These are phyloP conservation scores for Choristoneura fumiferana DNA, from an alignment of 1,140 invertebrate genomes.

Conservation along the genomic window DNA sequence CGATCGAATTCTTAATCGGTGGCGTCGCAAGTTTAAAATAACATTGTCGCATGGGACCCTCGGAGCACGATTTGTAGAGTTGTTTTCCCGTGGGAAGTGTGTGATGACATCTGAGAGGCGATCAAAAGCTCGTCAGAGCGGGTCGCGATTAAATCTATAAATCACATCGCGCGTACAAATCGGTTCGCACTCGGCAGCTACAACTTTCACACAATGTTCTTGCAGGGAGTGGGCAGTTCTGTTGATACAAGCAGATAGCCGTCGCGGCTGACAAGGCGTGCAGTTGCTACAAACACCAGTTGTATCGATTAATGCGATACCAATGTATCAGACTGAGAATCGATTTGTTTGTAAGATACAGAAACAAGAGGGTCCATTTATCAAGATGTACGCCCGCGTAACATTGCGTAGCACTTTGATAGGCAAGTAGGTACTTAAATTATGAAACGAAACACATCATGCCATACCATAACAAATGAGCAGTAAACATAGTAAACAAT, in stretches of 20 bases:
- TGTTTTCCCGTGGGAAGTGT: slow-evolving; percentile 27
- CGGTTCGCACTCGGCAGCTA: neutral
- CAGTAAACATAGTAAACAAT: neutral
- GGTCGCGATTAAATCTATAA: slow-evolving; percentile 18
- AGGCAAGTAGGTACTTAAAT: neutral
- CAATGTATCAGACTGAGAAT: slow-evolving; percentile 31
- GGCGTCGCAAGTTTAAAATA: neutral
- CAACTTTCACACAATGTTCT: slow-evolving; percentile 17
- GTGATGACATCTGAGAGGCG: slow-evolving; percentile 13
- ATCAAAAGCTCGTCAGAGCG: slow-evolving; percentile 25
- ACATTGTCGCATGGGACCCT: neutral
- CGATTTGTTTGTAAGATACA: slow-evolving; percentile 47
- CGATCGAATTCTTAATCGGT: slow-evolving; percentile 17
- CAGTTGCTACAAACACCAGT: slow-evolving; percentile 15
- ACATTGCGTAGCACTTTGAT: slow-evolving; percentile 29
- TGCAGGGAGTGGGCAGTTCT: neutral
- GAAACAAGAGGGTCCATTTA: slow-evolving; percentile 38
- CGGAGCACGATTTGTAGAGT: neutral
- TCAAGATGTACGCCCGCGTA: slow-evolving; percentile 31
- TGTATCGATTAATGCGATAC: slow-evolving; percentile 36
- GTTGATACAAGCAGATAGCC: slow-evolving; percentile 3
- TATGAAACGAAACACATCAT: neutral
- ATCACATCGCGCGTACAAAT: slow-evolving; percentile 14
- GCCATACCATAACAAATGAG: neutral
- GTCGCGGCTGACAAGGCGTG: too few species aligned